Base-by-base conservation (phyloP, 2,888 invertebrate genomes). In the Drosophila formosana region DNA sequence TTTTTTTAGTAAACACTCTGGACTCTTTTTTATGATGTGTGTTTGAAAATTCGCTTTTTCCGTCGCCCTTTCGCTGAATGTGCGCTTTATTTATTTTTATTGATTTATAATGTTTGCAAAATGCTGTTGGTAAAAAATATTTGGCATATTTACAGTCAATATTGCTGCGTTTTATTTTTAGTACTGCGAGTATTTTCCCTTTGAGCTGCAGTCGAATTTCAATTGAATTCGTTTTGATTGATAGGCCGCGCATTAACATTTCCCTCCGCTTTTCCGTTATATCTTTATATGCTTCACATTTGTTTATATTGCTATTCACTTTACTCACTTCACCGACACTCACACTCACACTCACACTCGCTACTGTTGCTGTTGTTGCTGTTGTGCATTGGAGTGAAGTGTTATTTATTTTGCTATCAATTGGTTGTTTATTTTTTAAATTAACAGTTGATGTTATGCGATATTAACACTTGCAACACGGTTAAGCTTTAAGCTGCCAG, bases 191-290 rank as follows among this genome's bases (percentile, higher is more conserved):
- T 34, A 47, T 57, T 50, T 50, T 68, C 18, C 39, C 56, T 78
- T 66, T 75, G 72, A 72, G 63, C 41, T 63, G 63, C 63, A 68
- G 49, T 52, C 32, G 49, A 64, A 58, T 47, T 52, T 74, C 64
- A 82, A 82, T 82, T 80, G 70, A 70, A 78, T 77, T 84, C 49
- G 34, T 47, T 61, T 84, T 82, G 82, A 84, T 82, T 82, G 82
- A 82, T 78, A 70, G 76, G 28, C 64, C 6, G 53, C 53, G 63
- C 65, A 74, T 80, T 82, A 82, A 78, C 70, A 80, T 77, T 72
- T 72, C 26, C 50, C 43, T 26, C 46, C 13, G 23, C 25, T 45
- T 45, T 50, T 32, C 37, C 47, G 32, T 9, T 28, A 45, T 64
- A 37, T 51, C 13, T 45, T 52, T 67, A 60, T 69, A n/a, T 41